Base-by-base conservation (phyloP, 2,888 invertebrate genomes). In the Anorthoa munda region DNA sequence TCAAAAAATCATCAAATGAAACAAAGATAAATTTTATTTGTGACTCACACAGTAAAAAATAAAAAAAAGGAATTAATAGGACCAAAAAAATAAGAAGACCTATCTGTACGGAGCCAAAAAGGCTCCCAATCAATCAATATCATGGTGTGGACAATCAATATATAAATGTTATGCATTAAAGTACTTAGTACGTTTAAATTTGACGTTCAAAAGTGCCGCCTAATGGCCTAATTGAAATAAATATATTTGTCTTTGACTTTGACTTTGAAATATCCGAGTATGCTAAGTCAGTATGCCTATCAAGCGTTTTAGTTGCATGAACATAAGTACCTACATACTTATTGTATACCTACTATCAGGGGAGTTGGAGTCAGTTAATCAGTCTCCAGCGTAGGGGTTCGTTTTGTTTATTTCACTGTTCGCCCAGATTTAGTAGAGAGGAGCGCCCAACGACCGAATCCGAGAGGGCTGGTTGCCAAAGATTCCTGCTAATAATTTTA, bases 401-500 rank as follows among this genome's bases (percentile, higher is more conserved):
- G 82, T 90, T 90, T 91, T 90, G 90, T 92, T 92, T 91, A 92
- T 91, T 91, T 87, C 88, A 87, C 82, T 88, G 89, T 86, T 84
- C 83, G 77, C 75, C 72, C 85, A 87, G 88, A 91, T 92, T 91
- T 91, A 91, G 86, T 87, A 83, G 70, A 85, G 75, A 82, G 86
- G 79, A 81, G 84, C 84, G 86, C 83, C 85, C 88, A 90, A 89
- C 90, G 86, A 89, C 85, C 88, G 89, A 75, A 83, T 82, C 86
- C 81, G 81, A 75, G 79, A 72, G 81, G 77, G 84, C 86, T 77
- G n/a, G 48, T 26, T 75, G 67, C 61, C 74, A 74, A 78, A 80
- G 66, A 72, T 73, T 68, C 18, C 39, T 59, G 50, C 65, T 64
- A 78, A 81, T 75, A 78, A 71, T 63, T 77, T 77, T 66, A 13